A percentile compares a stretch with the other conserved stretches of the same genome.
phyloP scores from a whole-genome alignment of 2,888 invertebrate genomes.

The Xestia c-nigrum region DNA sequence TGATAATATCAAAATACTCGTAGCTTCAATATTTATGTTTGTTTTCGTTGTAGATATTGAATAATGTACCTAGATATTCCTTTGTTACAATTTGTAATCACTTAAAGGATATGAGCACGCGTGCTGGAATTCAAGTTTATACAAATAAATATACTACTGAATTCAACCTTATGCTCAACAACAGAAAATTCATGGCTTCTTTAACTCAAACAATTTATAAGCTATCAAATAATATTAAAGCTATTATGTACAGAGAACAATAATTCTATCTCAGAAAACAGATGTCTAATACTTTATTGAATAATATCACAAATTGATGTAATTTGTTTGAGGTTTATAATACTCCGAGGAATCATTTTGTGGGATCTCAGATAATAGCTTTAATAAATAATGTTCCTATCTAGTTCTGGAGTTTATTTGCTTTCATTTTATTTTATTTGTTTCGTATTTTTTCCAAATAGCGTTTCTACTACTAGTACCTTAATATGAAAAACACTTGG shows the following conservation, averaged over 20 bases:
- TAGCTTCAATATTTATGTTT: background rate
- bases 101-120: background rate
- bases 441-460: background rate
- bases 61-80: background rate
- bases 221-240: conserved; percentile 12
- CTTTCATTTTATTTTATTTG: background rate
- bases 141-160: background rate
- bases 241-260: conserved; percentile 1
- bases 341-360: conserved; percentile 22
- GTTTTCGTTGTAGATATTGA: background rate
- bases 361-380: conserved; percentile 2
- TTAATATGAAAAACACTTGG: background rate
- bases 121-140: background rate
- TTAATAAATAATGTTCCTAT: conserved; percentile 1
- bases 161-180: too few species aligned
- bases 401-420: background rate
- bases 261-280: conserved; percentile 23
- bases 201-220: conserved; percentile 5
- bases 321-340: conserved; percentile 26
- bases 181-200: background rate
- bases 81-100: background rate
- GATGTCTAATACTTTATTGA: conserved; percentile 42
- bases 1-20: conserved; percentile 16
- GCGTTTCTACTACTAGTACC: background rate
- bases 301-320: conserved; percentile 35